Base-by-base conservation (phyloP, 2,888 invertebrate species). In the Heteromyza rotundicornis region DNA sequence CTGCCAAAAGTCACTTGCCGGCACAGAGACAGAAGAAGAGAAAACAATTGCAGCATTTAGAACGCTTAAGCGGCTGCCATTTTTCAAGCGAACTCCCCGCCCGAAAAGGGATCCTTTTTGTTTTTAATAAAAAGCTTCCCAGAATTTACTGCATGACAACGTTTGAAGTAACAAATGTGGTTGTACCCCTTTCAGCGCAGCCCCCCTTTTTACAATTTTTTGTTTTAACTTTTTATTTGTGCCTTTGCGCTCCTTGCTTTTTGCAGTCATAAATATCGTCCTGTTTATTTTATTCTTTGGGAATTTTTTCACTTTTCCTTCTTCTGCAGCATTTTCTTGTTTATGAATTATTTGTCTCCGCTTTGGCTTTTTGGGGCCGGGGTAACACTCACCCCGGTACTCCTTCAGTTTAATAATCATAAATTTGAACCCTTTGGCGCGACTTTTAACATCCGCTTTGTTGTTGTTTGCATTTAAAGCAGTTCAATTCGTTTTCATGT, bases 351-450 rank as follows among this genome's bases (percentile, higher is more conserved):
- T 63, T 63, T 64, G 61, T 64, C 64, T 40, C 55, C 57, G 49
- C n/a, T n/a, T 59, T 59, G 56, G 17, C 27, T 56, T 49, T 36
- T 56, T 19, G 32, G n/a, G n/a, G n/a, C n/a, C n/a, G n/a, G n/a
- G n/a, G n/a, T n/a, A n/a, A n/a, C n/a, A n/a, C n/a, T 27, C 27
- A 5, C 27, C 27, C 40, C 8, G 40, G n/a, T n/a, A 40, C n/a
- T 40, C 40, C 32, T 12, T 5, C 32, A 68, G 71, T 70, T 74
- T 74, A 75, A 75, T 75, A 73, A 75, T 72, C 74, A 73, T 74
- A 75, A 75, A 73, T 74, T 75, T 58, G 70, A 72, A 73, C 72
- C 72, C 72, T 69, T 73, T 72, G 75, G 64, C 67, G 72, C 65
- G 65, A 70, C 73, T 62, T 2, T 20, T 20, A 19, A 20, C 47